phyloP scores from a whole-genome alignment of 53 echinoderm and acorn worm species.

The Arbacia lixula region DNA sequence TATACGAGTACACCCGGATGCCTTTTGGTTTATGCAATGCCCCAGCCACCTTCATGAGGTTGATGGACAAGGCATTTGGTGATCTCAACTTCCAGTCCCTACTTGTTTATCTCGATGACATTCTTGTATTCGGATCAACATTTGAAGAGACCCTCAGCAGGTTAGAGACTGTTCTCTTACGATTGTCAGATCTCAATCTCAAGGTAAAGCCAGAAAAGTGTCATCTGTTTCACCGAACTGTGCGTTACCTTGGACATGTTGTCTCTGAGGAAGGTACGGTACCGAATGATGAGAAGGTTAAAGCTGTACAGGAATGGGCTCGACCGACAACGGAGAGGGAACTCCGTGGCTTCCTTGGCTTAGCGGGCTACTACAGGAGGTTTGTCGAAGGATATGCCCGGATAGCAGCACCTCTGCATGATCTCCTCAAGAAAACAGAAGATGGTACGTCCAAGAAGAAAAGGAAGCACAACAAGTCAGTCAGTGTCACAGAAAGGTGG shows the following conservation, averaged over 20 bases:
- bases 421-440: constrained; percentile 41
- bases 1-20: constrained; percentile 71
- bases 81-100: constrained; percentile 70
- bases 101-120: constrained; percentile 70
- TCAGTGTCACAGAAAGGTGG: no score
- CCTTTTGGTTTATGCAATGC: constrained; percentile 79
- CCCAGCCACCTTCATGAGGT: constrained; percentile 72
- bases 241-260: constrained; percentile 64
- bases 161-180: constrained; percentile 63
- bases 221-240: constrained; percentile 47
- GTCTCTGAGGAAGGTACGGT: constrained; percentile 40
- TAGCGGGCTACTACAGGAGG: constrained; percentile 56
- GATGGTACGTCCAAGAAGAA: no score
- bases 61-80: constrained; percentile 75
- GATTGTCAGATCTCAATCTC: constrained; percentile 42
- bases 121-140: constrained; percentile 68
- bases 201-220: constrained; percentile 73
- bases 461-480: no score
- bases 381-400: constrained; percentile 60
- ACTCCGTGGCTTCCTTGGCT: constrained; percentile 52
- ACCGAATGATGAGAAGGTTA: constrained; percentile 62
- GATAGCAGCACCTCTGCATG: constrained; percentile 66
- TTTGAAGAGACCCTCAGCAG: constrained; percentile 62
- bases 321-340: constrained; percentile 43
- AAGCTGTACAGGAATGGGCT: constrained; percentile 55